phyloP scores from a whole-genome alignment of 1,140 invertebrate species.

The Anastrepha ludens region DNA sequence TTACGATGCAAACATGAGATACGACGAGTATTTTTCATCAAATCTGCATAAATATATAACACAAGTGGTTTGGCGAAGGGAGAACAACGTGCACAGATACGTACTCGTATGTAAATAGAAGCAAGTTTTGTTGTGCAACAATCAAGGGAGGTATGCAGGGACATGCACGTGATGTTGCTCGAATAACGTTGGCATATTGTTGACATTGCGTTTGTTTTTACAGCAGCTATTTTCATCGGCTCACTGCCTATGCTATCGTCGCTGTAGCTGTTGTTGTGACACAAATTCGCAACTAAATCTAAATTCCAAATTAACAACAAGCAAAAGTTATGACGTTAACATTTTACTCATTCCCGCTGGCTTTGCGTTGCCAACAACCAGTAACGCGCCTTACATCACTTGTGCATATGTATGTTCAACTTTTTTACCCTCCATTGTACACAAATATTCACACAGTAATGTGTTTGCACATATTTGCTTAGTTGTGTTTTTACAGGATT shows the following conservation, averaged over 20 bases:
- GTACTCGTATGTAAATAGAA: neutral
- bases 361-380: neutral
- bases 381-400: neutral
- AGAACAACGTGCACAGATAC: too few species aligned
- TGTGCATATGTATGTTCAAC: neutral
- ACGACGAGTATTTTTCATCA: neutral
- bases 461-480: slow-evolving; percentile 29
- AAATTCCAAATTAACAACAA: slow-evolving; percentile 53
- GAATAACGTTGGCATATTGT: neutral
- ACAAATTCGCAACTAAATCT: slow-evolving; percentile 54
- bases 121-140: neutral
- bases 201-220: slow-evolving; percentile 42
- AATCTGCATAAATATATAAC: slow-evolving; percentile 25
- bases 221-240: neutral
- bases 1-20: slow-evolving; percentile 47
- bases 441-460: neutral
- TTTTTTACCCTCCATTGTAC: too few species aligned
- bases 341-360: neutral
- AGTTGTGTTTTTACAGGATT: slow-evolving; percentile 13
- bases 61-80: neutral
- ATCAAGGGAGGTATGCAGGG: neutral
- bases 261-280: neutral
- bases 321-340: slow-evolving; percentile 48
- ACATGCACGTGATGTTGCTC: neutral
- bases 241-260: neutral